Evolutionary conservation across 2,113 vertebrate genomes (phyloP).

Genomic region (Nothobranchius kuhntae): DNA sequence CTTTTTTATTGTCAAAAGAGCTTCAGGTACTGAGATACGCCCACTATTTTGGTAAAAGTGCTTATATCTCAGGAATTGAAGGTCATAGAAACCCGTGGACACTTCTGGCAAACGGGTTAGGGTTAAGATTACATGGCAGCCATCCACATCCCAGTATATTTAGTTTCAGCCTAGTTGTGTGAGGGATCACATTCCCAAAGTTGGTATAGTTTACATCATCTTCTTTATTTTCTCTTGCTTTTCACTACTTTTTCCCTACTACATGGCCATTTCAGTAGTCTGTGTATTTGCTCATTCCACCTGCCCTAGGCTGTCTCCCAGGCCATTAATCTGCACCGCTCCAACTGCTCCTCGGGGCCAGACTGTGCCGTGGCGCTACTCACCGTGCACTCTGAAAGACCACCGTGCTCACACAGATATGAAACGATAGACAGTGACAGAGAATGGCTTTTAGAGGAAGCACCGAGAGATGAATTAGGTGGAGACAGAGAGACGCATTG

Average conservation of each 20-base stretch:
- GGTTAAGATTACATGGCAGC: too few species aligned
- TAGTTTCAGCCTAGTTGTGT: conserved; percentile 9
- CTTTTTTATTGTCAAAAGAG: too few species aligned
- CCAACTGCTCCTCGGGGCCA: conserved; percentile 51
- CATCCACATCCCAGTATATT: not conserved
- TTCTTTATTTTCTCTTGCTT: conserved; percentile 43
- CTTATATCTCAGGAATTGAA: too few species aligned
- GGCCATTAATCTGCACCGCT: conserved; percentile 66
- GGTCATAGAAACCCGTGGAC: too few species aligned
- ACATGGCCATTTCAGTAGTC: conserved; percentile 42
- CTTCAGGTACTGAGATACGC: too few species aligned
- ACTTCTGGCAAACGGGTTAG: too few species aligned
- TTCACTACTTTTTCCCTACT: conserved; percentile 11
- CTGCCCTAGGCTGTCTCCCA: conserved; percentile 61
- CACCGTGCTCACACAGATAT: conserved; percentile 64
- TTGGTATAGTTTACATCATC: conserved; percentile 34
- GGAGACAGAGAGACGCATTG: conserved; percentile 32
- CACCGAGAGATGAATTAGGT: conserved; percentile 60
- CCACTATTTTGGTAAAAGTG: too few species aligned
- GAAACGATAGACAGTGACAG: conserved; percentile 54
- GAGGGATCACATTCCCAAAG: conserved; percentile 2
- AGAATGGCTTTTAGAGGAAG: conserved; percentile 61
- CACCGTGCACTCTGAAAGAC: conserved; percentile 54
- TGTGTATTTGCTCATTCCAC: conserved; percentile 68
- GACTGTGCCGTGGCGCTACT: conserved; percentile 47